Evolutionary conservation across 2,113 vertebrate species (phyloP), one percentile per base, ranked within the genome.

Genomic region (Mesoclemmys tuberculata): DNA sequence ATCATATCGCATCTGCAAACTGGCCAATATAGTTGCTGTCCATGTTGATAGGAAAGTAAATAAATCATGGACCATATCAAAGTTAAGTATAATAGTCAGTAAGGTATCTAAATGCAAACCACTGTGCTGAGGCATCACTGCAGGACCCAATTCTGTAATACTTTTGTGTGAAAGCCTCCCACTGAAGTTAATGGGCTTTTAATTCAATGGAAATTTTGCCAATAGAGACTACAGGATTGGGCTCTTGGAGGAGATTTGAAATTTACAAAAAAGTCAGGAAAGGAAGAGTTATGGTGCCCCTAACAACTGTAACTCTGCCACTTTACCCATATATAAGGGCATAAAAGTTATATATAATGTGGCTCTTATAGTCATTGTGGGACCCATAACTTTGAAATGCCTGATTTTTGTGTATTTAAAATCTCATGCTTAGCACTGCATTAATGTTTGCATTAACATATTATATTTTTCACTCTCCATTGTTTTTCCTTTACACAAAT

Each of bases 301-400:
- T 84, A 84, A 68, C 80, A 88, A 56, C 41, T 64, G 48, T 92
- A 88, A 80, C 71, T 92, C 90, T 26, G 26, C 71, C 79, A 68
- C 56, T n/a, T 82, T 82, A 79, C 56, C 64, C 84, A 92, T 88
- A 68, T 54, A 88, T 88, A 84, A 92, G 41, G 56, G 71, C 71
- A 92, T 92, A 92, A 88, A 84, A 44, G 48, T 88, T 54, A 88
- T 84, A 54, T 88, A 79, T 83, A 83, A 92, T 68, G 35, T 48
- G 54, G 71, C 26, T 31, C 46, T 81, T 68, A 88, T 18, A 18
- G 80, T 83, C 58, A 68, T 88, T 87, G 6, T 48, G 90, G 90
- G 85, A 87, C 68, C 71, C n/a, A 49, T 92, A 92, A 87, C 48
- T 68, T 24, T 83, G 31, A 84, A 88, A 27, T 61, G 52, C 52